phyloP scores from a whole-genome alignment of 2,888 invertebrate genomes.

The Microctonus aethiopoides region DNA sequence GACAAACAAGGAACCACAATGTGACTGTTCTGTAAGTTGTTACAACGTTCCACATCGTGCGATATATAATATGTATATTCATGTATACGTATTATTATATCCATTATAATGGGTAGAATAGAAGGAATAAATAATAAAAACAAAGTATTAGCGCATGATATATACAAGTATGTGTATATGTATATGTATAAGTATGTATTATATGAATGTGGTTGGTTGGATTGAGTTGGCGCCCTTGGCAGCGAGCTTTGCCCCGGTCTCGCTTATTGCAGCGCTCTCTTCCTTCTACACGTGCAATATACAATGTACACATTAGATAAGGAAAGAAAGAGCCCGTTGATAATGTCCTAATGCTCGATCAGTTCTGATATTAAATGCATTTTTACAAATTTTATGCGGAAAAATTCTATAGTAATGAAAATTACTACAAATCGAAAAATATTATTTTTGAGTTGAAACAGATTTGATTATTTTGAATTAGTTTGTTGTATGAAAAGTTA shows the following conservation, averaged over 20 bases:
- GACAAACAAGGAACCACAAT: background rate
- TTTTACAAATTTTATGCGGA: too few species aligned
- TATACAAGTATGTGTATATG: too few species aligned
- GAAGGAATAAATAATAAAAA: background rate
- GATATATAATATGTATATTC: background rate
- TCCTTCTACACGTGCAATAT: background rate
- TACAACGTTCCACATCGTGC: background rate
- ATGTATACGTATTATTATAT: background rate
- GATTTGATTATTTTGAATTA: too few species aligned
- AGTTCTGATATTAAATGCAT: too few species aligned
- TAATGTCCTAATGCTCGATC: too few species aligned
- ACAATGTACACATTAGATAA: slow-evolving; percentile 12
- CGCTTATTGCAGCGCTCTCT: slow-evolving; percentile 24
- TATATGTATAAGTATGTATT: too few species aligned
- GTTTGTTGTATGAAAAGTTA: too few species aligned
- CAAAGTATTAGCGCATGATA: slow-evolving; percentile 1
- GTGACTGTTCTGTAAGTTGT: background rate
- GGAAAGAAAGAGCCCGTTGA: too few species aligned
- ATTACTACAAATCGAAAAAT: too few species aligned
- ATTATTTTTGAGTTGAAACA: too few species aligned
- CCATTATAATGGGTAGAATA: background rate
- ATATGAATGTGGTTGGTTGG: slow-evolving; percentile 30
- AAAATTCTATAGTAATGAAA: too few species aligned
- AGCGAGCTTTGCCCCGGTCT: slow-evolving; percentile 52
- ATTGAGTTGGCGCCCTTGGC: slow-evolving; percentile 55